Evolutionary conservation across 2,113 vertebrate genomes (phyloP), one percentile per base, ranked within the genome.

Genomic region (Nothobranchius kuhntae): DNA sequence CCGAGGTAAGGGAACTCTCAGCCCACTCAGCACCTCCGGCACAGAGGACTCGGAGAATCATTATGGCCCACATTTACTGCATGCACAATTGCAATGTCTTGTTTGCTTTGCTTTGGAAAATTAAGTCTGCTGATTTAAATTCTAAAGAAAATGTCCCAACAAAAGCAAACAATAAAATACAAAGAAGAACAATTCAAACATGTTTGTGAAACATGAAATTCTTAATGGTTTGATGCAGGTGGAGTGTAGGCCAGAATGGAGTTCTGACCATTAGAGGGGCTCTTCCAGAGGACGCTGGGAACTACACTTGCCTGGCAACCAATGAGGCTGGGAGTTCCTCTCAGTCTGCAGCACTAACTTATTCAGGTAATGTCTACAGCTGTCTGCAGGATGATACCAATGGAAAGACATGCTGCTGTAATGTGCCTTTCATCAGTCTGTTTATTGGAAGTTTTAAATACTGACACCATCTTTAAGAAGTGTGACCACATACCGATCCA

Each of bases 271-370:
- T 98, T 70, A 89, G 53, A 63, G 92, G 74, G 1, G 89, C 95
- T 1, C 62, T 87, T 70, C 93, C 93, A n/a, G 93, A 95, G 86
- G 95, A 98, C 83, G 93, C 95, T 61, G 96, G 96, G 83, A 95
- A 94, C 81, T 98, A 98, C 83, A 96, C 91, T 71, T 98, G 96
- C 84, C 71, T 80, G 0, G 96, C 96, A 6, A 54, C 83, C 83
- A 98, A 94, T 1, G 64, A 81, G 1, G 90, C 92, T 46, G 96
- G 96, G 47, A 86, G 61, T 2, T 81, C 75, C 46, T 86, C 77
- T 58, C 88, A 91, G 38, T 67, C 71, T 4, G 87, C 75, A 11
- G 63, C 75, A 13, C 77, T 94, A 7, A 90, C 68, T 48, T 93
- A 89, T 76, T 84, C 80, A 77, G 96, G 94, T 0, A 86, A 56